Base-by-base conservation (phyloP, 2,113 vertebrate genomes). In the Cacatua alba region DNA sequence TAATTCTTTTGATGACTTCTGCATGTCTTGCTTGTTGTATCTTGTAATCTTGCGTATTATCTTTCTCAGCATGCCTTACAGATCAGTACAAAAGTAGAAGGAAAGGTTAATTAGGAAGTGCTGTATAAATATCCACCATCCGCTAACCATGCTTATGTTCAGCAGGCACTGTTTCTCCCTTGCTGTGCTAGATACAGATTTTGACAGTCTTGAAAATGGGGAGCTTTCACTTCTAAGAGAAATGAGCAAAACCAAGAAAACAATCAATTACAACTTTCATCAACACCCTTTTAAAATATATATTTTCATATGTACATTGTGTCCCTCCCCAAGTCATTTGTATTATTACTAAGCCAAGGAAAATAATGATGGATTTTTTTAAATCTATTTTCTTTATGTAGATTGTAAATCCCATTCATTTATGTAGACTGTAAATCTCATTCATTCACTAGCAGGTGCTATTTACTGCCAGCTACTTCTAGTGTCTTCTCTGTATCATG, bases 1-100 rank as follows among this genome's bases (percentile, higher is more conserved):
- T 85, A 62, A 79, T 49, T 92, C 39, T 94, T 85, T 59, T 71
- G 65, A 68, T 72, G 39, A 35, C 41, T 93, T 82, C n/a, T 80
- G 28, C 20, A 2, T 44, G 44, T 78, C 81, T 68, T 90, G 83
- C 69, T 9, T 78, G 82, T 62, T 63, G 6, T 67, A 71, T 88
- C 80, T 71, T 86, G 92, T 60, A 86, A 75, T 87, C 44, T 71
- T 90, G 28, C 8, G 94, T 63, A 24, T 96, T 96, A 79, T 83
- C 69, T 88, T 95, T 94, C 85, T 76, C 91, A 87, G 79, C 71
- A 82, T 59, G 71, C 72, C 65, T 77, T 68, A 33, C 9, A 88
- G 80, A 88, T 76, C 77, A 91, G 14, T 59, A 68, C 90, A 92
- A 86, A 96, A 92, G 64, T 55, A 82, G 79, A 84, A n/a, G 24